Base-by-base conservation (phyloP, 2,888 invertebrate species). In the Asteroscopus sphinx region DNA sequence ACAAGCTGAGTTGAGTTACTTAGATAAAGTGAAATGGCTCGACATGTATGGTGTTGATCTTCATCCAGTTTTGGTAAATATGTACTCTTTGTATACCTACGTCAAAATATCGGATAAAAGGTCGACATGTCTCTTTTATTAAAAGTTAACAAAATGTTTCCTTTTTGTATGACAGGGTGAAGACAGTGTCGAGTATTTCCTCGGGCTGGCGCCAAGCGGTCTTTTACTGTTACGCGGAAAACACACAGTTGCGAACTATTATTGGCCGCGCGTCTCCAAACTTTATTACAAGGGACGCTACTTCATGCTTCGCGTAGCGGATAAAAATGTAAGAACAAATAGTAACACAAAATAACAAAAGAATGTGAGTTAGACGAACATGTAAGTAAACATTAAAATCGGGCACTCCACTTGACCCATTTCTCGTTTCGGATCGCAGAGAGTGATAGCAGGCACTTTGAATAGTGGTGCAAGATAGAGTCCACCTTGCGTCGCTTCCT, bases 21-120 rank as follows among this genome's bases (percentile, higher is more conserved):
- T 99, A 90, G 99, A 99, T 92, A 98, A 99, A 95, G 98, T 98
- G 79, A 99, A 99, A 95, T 99, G 99, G 99, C 95, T 99, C 82
- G 99, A 99, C 90, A 98, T 99, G 98, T 99, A 99, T 87, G 99
- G 99, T 46, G 99, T 99, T 44, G 99, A 99, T 95, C 95, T 99
- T 78, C 99, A 99, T 95, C 98, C 98, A 47, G 99, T 99, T 63
- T 93, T 98, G 96, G 98, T 98, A 95, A 95, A 94, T 78, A 80
- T 75, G 64, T 55, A 7, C 0, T 39, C 25, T 21, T 4, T 21
- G 17, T 6, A n/a, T n/a, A n/a, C n/a, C n/a, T 21, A 21, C 21
- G 4, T 21, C 6, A 21, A 21, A 4, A 6, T 15, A n/a, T 15
- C 21, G n/a, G 0, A 41, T 15, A 47, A 32, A 48, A 13, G 16